Percentiles rank a stretch among this genome's conserved stretches.
Evolutionary conservation across 2,888 invertebrate genomes (phyloP).

Genomic region (Sphaerophoria rueppellii): DNA sequence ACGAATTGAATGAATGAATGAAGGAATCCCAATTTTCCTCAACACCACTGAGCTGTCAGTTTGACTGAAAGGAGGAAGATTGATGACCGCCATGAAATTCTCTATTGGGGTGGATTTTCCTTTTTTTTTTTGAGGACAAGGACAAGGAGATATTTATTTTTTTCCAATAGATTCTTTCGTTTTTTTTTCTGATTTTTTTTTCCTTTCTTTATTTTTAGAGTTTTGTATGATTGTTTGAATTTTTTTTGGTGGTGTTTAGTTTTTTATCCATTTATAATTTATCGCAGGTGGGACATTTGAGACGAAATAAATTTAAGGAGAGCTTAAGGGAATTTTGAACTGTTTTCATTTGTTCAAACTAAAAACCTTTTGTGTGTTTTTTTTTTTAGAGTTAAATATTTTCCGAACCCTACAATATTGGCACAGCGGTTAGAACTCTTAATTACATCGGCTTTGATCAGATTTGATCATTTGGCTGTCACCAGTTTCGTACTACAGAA

Average conservation of each 20-base stretch:
- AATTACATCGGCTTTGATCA: no score
- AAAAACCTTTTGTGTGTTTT: no score
- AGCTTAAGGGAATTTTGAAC: not conserved
- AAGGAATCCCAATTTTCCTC: constrained; percentile 72
- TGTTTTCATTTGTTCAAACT: no score
- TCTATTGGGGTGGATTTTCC: constrained; percentile 76
- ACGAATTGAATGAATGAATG: constrained; percentile 62
- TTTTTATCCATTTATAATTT: not conserved
- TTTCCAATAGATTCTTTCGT: constrained; percentile 21
- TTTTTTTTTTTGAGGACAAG: constrained; percentile 47
- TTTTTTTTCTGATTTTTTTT: constrained; percentile 8
- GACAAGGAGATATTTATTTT: constrained; percentile 36
- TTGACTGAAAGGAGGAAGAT: constrained; percentile 82
- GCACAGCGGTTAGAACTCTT: no score
- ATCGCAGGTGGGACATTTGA: constrained; percentile 24
- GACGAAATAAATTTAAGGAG: not conserved
- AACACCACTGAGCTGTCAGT: constrained; percentile 82
- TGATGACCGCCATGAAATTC: constrained; percentile 83
- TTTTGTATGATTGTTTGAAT: constrained; percentile 18
- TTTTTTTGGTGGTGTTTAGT: constrained; percentile 14
- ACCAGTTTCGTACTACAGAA: no score
- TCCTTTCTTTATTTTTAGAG: constrained; percentile 3
- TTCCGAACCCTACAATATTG: no score
- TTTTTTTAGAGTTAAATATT: no score
- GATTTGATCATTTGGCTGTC: no score